These are phyloP conservation scores for Glandiceps talaboti DNA, from an alignment of 53 echinoderm and acorn worm species.

Conservation along the genomic window DNA sequence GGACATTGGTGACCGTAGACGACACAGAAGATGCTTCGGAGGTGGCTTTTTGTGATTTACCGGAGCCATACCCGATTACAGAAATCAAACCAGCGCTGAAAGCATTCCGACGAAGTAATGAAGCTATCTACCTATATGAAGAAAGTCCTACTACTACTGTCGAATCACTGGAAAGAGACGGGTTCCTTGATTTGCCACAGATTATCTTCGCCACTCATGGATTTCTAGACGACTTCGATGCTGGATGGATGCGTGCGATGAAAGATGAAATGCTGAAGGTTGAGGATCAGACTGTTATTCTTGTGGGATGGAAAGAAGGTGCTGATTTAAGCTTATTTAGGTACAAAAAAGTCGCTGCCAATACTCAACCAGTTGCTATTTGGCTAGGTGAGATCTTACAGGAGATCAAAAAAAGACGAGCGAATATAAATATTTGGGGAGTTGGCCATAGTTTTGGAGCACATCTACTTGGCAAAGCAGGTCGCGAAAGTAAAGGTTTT, in stretches of 20 bases:
- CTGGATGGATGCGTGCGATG: background rate
- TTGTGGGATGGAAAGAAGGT: background rate
- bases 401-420: background rate
- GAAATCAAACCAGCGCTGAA: too few relatives aligned
- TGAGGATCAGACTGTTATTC: background rate
- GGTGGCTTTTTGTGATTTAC: too few relatives aligned
- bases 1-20: too few relatives aligned
- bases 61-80: too few relatives aligned
- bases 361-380: background rate
- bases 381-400: background rate
- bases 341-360: background rate
- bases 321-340: background rate
- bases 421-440: background rate
- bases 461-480: background rate
- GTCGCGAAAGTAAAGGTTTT: background rate
- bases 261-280: background rate
- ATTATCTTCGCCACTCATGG: background rate
- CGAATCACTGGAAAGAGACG: background rate
- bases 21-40: too few relatives aligned
- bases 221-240: background rate
- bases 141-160: too few relatives aligned
- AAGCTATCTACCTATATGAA: too few relatives aligned
- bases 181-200: background rate
- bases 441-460: background rate
- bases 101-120: too few relatives aligned